Percentiles rank a stretch among this genome's conserved stretches.
phyloP scores from a whole-genome alignment of 2,113 vertebrate genomes.

The Myocastor coypus region DNA sequence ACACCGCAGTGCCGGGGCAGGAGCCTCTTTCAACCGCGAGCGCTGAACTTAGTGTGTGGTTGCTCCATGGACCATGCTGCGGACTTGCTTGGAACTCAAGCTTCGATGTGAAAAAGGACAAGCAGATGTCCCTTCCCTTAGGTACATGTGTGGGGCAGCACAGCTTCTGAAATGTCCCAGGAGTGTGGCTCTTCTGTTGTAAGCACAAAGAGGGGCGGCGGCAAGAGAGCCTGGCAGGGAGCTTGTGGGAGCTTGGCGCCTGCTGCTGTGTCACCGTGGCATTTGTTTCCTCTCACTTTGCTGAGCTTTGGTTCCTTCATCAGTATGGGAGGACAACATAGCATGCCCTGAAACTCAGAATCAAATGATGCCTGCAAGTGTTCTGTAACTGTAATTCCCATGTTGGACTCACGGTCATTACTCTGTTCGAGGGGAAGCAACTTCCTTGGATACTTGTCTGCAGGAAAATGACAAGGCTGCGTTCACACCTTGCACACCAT shows the following conservation, averaged over 20 bases:
- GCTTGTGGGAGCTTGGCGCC: background rate
- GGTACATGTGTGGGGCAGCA: background rate
- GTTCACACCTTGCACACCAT: background rate
- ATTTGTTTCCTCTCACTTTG: background rate
- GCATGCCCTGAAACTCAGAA: background rate
- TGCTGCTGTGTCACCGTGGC: background rate
- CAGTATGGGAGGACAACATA: background rate
- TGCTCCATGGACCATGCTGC: background rate
- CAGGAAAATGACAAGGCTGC: constrained; percentile 1
- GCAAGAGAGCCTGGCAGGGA: background rate
- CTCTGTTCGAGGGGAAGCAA: background rate
- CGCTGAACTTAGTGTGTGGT: background rate
- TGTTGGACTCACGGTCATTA: background rate
- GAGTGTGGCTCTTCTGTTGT: background rate
- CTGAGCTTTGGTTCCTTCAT: background rate
- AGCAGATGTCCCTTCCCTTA: background rate
- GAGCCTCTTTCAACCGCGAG: background rate
- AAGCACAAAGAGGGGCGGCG: background rate
- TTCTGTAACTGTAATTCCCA: background rate
- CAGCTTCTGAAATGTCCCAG: background rate
- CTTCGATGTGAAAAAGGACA: background rate
- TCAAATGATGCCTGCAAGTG: background rate
- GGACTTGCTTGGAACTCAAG: background rate
- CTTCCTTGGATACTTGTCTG: constrained; percentile 43
- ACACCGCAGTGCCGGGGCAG: background rate